Evolutionary conservation across 2,113 vertebrate species (phyloP).

Genomic region (Xenopus borealis): DNA sequence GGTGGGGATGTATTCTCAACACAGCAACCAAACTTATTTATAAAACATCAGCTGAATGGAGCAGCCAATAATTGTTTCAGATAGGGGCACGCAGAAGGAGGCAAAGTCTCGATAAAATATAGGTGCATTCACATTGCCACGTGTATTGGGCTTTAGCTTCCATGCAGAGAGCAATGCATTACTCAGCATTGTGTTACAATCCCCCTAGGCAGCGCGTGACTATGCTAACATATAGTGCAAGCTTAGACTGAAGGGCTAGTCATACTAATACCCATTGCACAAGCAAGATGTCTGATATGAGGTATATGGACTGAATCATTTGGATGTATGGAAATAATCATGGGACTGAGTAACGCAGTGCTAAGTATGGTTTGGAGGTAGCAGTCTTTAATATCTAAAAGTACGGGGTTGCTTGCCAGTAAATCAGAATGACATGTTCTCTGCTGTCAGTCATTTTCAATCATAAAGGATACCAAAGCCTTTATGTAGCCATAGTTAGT

Average conservation of each 20-base stretch:
- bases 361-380: not conserved
- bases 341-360: not conserved
- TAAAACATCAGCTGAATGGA: slow-evolving; percentile 41
- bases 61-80: slow-evolving; percentile 11
- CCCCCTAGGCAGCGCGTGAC: not conserved
- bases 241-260: not conserved
- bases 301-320: no score
- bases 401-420: slow-evolving; percentile 1
- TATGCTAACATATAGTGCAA: not conserved
- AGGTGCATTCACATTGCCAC: slow-evolving; percentile 4
- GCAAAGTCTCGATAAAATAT: slow-evolving; percentile 18
- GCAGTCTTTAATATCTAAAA: not conserved
- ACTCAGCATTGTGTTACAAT: not conserved
- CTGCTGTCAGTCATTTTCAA: not conserved
- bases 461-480: not conserved
- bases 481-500: not conserved
- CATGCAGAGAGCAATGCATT: not conserved
- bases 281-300: not conserved
- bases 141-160: not conserved
- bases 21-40: slow-evolving; percentile 40
- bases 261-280: not conserved
- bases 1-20: slow-evolving; percentile 23
- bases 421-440: no score
- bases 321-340: not conserved
- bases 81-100: slow-evolving; percentile 12